These are phyloP conservation scores for Arothron firmamentum DNA, from an alignment of 2,113 vertebrate species.

Conservation along the genomic window DNA sequence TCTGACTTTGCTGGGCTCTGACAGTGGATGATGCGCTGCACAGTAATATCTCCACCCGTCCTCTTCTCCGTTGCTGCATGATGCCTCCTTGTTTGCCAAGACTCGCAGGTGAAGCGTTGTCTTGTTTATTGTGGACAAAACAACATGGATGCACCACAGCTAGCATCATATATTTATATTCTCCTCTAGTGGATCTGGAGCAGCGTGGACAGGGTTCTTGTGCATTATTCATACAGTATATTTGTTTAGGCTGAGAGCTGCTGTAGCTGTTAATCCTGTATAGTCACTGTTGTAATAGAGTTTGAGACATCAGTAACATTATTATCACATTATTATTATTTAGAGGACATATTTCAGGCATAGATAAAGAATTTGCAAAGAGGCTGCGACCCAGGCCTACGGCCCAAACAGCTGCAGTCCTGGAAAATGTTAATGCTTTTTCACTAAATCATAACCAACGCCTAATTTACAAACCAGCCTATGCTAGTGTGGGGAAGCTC, in stretches of 20 bases:
- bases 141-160: neutral
- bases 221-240: neutral
- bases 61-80: constrained; percentile 10
- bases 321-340: neutral
- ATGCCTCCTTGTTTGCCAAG: constrained; percentile 2
- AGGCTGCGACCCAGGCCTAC: neutral
- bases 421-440: constrained; percentile 20
- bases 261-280: constrained; percentile 10
- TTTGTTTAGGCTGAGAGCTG: neutral
- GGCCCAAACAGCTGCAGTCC: constrained; percentile 10
- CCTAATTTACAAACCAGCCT: constrained; percentile 67
- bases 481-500: constrained; percentile 51
- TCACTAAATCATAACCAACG: constrained; percentile 46
- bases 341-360: neutral
- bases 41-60: constrained; percentile 25
- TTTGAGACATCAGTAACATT: neutral
- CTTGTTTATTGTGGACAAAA: neutral
- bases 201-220: neutral
- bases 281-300: constrained; percentile 4
- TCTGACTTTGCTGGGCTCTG: constrained; percentile 27
- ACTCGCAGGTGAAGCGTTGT: neutral
- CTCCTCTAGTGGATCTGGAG: neutral
- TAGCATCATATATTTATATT: neutral
- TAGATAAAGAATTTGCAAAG: constrained; percentile 2
- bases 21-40: constrained; percentile 18